Base-by-base conservation (phyloP, 2,797 vertebrate species). In the Cryptoprocta ferox region DNA sequence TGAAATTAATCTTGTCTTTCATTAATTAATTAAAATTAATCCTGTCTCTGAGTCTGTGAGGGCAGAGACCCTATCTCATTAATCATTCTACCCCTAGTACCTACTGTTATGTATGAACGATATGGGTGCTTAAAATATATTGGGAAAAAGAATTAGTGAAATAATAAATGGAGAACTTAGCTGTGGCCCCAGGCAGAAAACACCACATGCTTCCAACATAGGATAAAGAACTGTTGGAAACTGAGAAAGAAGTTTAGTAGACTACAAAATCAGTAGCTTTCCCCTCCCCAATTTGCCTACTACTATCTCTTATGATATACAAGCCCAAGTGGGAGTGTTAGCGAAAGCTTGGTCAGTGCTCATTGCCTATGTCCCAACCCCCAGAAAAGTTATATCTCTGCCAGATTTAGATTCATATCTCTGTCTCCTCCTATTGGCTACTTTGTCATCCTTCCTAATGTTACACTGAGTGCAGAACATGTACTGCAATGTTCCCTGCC, bases 11-110 rank as follows among this genome's bases (percentile, higher is more conserved):
- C 50, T 95, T 96, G 5, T 84, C 65, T 94, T 95, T 97, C 90
- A 95, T 96, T 95, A 96, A 96, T 95, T 91, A 96, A 94, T 98
- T 95, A 97, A 97, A 97, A 94, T 88, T 90, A 97, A 97, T 95
- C 53, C 75, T 86, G 13, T 80, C 39, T 91, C 91, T 80, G 59
- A 81, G 32, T 93, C 82, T 76, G 48, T 50, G 63, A 96, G 32
- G 59, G 59, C 48, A 79, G 24, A 5, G 28, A 88, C 39, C 61
- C 92, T 28, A 37, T 84, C 28, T 68, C 83, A 92, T 93, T 95
- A 91, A 94, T 96, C 85, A 91, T 81, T 84, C 68, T 68, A 91
- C 37, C 42, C 66, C 12, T 56, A 78, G 35, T 88, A 91, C 42
- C 81, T 92, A 84, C 75, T 94, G 19, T 53, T 96, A 75, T 12